phyloP scores from a whole-genome alignment of 2,797 vertebrate genomes.

The Lacerta viridis region DNA sequence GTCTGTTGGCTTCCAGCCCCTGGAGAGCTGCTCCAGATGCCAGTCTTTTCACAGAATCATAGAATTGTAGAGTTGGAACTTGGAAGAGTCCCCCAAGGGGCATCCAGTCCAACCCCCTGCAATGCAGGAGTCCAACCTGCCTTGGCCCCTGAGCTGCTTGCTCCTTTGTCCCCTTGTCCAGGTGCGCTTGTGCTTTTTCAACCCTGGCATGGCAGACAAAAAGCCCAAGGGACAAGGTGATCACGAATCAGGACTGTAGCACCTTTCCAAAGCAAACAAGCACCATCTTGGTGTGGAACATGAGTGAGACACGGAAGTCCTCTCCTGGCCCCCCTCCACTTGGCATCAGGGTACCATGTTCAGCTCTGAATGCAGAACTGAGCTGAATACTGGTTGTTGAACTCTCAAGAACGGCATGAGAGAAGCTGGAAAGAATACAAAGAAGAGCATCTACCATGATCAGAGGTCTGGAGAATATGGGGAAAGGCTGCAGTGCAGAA shows the following conservation, averaged over 20 bases:
- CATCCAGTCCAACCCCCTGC: no score
- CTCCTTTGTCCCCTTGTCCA: no score
- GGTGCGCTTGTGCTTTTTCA: neutral
- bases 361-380: neutral
- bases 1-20: neutral
- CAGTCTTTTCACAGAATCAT: neutral
- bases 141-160: neutral
- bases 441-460: neutral
- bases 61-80: no score
- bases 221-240: neutral
- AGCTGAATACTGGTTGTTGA: neutral
- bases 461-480: neutral
- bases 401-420: no score
- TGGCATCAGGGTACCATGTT: no score
- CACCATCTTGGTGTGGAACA: neutral
- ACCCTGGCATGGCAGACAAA: neutral
- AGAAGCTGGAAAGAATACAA: neutral
- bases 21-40: no score
- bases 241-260: neutral
- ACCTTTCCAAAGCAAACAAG: neutral
- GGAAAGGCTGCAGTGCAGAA: neutral
- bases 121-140: neutral
- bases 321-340: no score
- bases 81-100: no score
- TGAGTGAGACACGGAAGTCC: neutral